phyloP scores from a whole-genome alignment of 1,140 invertebrate species.

The Laodelphax striatellus region DNA sequence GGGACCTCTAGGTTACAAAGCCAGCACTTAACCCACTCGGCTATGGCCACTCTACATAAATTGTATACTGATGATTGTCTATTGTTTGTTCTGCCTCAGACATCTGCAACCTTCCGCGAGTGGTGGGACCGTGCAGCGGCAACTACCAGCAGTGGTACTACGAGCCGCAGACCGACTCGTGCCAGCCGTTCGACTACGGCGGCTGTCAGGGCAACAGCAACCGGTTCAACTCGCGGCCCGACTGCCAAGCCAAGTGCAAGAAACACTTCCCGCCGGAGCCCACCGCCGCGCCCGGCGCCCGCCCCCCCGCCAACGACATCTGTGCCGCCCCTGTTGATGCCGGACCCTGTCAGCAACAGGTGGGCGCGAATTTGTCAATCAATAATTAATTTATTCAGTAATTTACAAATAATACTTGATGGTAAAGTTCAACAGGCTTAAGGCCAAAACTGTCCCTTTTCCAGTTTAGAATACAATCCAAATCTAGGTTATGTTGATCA shows the following conservation, averaged over 20 bases:
- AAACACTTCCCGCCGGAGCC: slow-evolving; percentile 10
- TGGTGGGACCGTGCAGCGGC: slow-evolving; percentile 59
- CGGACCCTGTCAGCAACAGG: slow-evolving; percentile 55
- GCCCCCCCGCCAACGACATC: slow-evolving; percentile 9
- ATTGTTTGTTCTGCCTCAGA: slow-evolving; percentile 34
- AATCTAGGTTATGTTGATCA: too few relatives aligned
- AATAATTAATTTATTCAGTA: too few relatives aligned
- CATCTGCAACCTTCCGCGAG: slow-evolving; percentile 55
- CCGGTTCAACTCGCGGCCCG: slow-evolving; percentile 35
- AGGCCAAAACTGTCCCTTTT: too few relatives aligned
- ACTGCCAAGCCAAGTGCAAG: slow-evolving; percentile 35
- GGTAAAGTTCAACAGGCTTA: too few relatives aligned
- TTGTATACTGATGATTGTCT: too few relatives aligned
- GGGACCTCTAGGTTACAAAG: too few relatives aligned
- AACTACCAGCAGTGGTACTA: slow-evolving; percentile 61
- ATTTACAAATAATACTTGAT: too few relatives aligned
- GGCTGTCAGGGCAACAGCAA: slow-evolving; percentile 61
- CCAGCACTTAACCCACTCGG: too few relatives aligned
- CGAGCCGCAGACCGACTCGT: slow-evolving; percentile 48
- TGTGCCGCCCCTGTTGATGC: slow-evolving; percentile 36
- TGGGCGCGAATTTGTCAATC: too few relatives aligned
- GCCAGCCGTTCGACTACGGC: slow-evolving; percentile 54
- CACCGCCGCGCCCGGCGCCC: background rate
- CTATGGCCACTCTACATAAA: too few relatives aligned
- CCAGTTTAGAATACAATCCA: too few relatives aligned